Percentiles rank a stretch among this genome's conserved stretches.
phyloP scores from a whole-genome alignment of 2,113 vertebrate genomes.

The Galemys pyrenaicus region DNA sequence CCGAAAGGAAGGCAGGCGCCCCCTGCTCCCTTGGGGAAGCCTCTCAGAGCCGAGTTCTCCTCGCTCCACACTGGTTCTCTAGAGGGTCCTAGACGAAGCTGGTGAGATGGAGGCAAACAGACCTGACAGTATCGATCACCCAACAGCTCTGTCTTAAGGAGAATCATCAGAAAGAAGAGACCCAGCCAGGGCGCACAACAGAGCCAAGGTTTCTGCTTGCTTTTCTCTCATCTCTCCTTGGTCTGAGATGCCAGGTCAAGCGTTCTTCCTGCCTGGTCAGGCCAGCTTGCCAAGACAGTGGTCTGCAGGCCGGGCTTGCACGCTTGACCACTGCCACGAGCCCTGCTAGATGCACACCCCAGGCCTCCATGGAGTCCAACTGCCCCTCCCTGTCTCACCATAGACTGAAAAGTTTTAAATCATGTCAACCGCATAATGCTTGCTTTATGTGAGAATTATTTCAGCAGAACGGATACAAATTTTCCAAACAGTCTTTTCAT shows the following conservation, averaged over 20 bases:
- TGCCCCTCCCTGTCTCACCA: constrained; percentile 60
- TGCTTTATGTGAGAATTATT: constrained; percentile 65
- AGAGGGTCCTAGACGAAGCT: neutral
- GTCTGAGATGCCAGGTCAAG: neutral
- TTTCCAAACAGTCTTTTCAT: constrained; percentile 69
- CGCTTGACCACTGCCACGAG: neutral
- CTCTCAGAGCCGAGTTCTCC: neutral
- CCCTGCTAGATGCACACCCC: neutral
- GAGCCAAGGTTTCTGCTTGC: neutral
- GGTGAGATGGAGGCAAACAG: neutral
- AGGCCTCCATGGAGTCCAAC: neutral
- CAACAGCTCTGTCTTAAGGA: constrained; percentile 1
- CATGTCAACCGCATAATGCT: constrained; percentile 56
- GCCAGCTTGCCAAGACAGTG: neutral
- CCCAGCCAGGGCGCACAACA: neutral
- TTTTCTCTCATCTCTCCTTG: neutral
- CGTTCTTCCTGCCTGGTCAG: neutral
- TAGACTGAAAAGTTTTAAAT: constrained; percentile 49
- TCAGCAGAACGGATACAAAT: constrained; percentile 69
- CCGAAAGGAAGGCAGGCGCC: neutral
- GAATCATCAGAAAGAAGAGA: constrained; percentile 11
- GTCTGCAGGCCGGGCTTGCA: neutral
- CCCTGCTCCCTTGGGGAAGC: neutral
- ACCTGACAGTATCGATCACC: neutral
- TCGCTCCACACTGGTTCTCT: neutral